Evolutionary conservation across 2,113 vertebrate genomes (phyloP), one percentile per base, ranked within the genome.

Genomic region (Phalacrocorax brasilianus): DNA sequence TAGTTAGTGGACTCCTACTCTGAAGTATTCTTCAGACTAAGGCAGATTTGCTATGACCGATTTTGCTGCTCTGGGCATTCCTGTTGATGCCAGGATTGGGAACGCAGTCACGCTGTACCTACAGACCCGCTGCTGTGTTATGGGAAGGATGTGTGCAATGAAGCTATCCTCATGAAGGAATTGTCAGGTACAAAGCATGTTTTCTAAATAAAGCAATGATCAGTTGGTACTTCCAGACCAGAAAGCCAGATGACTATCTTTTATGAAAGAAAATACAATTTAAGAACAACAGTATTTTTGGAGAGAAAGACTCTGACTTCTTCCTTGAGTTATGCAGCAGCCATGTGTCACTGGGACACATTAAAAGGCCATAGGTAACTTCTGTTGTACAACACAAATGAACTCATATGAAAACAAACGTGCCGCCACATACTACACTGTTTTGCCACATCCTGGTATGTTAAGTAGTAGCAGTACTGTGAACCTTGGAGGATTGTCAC

Each of bases 391-490:
- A 45, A 1, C n/a, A 52, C 17, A 53, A 20, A 26, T 38, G 45
- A 55, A 24, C 22, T 84, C 21, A 8, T 1, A 1, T 47, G 20
- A 58, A 63, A 85, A 13, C 7, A 80, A 79, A 75, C 47, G 33
- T 12, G 8, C 68, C 2, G 2, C 32, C n/a, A 12, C 5, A 1
- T 45, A 21, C 17, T 44, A 1, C 5, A 3, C 10, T 55, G 0
- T 33, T 72, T 35, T 66, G 16, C 44, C 35, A 40, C 24, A 4
- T 45, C 7, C 14, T 42, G 22, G 16, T 11, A 10, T 21, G 12
- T 50, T 38, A 82, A 42, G 62, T 15, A 45, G 52, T 33, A 58
- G 21, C 24, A 67, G 15, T 22, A 6, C 58, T 40, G 13, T n/a
- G 40, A 68, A 8, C 5, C 23, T 50, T 62, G 30, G 49, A 77